Percentiles rank a stretch among this genome's conserved stretches.
phyloP scores from a whole-genome alignment of 2,113 vertebrate genomes.

The Furnarius figulus region DNA sequence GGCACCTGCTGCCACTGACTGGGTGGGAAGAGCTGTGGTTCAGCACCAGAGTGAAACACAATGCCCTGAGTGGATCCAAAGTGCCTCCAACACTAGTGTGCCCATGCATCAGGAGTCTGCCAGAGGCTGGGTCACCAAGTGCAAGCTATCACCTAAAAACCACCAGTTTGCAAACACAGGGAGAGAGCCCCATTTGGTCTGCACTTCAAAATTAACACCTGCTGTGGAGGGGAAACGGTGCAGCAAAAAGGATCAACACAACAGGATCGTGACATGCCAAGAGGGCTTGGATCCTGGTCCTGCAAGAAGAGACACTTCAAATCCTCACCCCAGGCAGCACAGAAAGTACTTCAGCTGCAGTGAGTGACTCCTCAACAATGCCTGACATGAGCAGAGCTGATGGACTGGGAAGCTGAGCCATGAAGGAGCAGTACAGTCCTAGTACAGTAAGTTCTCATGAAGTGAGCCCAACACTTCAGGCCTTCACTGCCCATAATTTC shows the following conservation, averaged over 20 bases:
- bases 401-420: neutral
- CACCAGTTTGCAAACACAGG: rapidly evolving
- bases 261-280: rapidly evolving
- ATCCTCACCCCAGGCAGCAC: neutral
- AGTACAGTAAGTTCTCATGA: neutral
- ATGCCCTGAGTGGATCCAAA: neutral
- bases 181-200: neutral
- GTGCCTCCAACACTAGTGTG: rapidly evolving
- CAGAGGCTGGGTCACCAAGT: neutral
- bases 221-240: rapidly evolving
- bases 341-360: neutral
- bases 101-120: rapidly evolving
- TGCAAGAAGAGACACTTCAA: neutral
- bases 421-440: neutral
- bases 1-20: neutral
- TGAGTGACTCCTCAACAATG: neutral
- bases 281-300: neutral
- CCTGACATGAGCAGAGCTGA: neutral
- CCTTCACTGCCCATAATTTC: neutral
- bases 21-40: neutral
- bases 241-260: neutral
- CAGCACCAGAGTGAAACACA: neutral
- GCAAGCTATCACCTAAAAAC: neutral
- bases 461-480: neutral
- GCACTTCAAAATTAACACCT: neutral